A percentile compares a stretch with the other conserved stretches of the same genome.
These are phyloP conservation scores for Gavia stellata DNA, from an alignment of 2,113 vertebrate species.

Conservation along the genomic window DNA sequence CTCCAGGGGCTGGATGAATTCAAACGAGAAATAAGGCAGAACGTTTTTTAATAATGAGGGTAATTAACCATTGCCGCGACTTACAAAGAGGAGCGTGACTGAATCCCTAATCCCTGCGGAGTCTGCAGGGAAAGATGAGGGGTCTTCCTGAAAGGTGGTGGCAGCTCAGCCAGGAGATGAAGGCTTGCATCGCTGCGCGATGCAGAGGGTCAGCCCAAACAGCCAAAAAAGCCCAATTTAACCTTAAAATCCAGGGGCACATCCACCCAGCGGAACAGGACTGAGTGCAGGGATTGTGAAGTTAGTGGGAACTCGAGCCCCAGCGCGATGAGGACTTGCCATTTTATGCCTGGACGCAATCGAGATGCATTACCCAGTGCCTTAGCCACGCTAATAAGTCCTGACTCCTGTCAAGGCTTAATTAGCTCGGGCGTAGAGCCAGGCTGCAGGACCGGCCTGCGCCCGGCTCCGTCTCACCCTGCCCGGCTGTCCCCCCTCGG, in stretches of 20 bases:
- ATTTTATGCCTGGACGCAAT: accelerated
- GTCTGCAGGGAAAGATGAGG: background rate
- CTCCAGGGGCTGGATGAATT: background rate
- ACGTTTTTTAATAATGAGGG: background rate
- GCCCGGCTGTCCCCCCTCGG: background rate
- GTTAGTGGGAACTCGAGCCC: background rate
- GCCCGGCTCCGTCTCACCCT: background rate
- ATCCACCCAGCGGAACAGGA: accelerated
- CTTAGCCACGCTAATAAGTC: background rate
- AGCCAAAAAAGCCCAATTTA: background rate
- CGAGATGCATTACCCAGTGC: background rate
- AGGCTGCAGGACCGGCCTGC: background rate
- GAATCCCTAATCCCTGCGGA: background rate
- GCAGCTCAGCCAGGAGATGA: background rate
- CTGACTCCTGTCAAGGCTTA: background rate
- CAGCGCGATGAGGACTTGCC: background rate
- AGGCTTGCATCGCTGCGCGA: background rate
- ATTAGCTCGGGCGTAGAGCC: background rate
- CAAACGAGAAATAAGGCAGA: background rate
- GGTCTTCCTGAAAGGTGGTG: background rate
- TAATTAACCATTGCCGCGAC: background rate
- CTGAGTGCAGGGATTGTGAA: accelerated
- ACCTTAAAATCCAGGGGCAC: background rate
- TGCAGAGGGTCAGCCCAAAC: no score
- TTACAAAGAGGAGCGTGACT: background rate